Base-by-base conservation (phyloP, 2,113 vertebrate genomes). In the Sprattus sprattus region DNA sequence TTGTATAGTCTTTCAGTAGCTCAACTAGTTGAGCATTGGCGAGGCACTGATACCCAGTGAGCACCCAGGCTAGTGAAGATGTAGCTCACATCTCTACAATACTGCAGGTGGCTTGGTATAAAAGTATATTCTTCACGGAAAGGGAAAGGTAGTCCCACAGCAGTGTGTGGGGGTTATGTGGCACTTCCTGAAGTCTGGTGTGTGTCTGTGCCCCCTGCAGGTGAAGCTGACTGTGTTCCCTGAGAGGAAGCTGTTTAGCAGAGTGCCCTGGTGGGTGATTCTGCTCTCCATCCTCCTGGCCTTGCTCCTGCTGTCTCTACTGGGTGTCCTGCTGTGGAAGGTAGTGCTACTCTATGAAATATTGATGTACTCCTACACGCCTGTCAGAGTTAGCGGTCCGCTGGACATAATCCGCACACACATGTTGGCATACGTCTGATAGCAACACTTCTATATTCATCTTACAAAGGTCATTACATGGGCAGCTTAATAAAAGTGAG, bases 161-260 rank as follows among this genome's bases (percentile, higher is more conserved):
- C 10, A 50, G 20, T 28, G 47, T 80, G 15, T 3, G 45, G 39
- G 46, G 1, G 22, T 28, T 46, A 82, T 39, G 45, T 78, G 10
- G 5, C 28, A 16, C 25, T 39, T 78, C 28, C 28, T 78, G 32
- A 39, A 3, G 71, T 10, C 28, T 78, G 71, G 11, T 78, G 4
- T 78, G 71, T 10, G 75, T 78, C 28, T 10, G 75, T 6, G 85
- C 64, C 32, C 7, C 10, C 13, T 86, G 11, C 82, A 99, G 98
- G 96, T 98, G 25, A 97, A 94, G 32, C 92, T 99, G 81, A 98
- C 96, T 0, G 96, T 99, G 45, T 99, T 99, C 86, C 94, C 97
- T 28, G 87, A 93, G 71, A 92, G 25, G 84, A 87, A 92, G 78
- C 87, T 88, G 18, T 84, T 90, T 13, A 86, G 83, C 80, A 93